These are phyloP conservation scores for Podarcis siculus DNA, from an alignment of 2,797 vertebrate species.

Conservation along the genomic window DNA sequence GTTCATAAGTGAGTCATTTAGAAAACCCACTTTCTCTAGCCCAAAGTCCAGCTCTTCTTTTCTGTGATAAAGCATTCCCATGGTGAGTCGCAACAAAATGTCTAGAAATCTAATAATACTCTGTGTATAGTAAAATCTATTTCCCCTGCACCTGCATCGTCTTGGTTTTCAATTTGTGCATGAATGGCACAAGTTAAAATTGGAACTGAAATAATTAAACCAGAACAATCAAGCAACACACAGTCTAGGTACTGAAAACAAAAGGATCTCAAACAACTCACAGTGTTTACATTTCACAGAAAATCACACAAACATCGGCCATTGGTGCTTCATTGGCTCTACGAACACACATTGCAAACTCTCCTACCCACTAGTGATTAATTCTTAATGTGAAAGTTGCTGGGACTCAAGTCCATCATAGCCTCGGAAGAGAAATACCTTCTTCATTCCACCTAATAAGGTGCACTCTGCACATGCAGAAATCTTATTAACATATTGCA, in stretches of 20 bases:
- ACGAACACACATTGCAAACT: neutral
- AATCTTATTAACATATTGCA: neutral
- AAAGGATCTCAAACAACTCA: neutral
- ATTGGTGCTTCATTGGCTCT: neutral
- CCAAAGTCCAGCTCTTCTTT: neutral
- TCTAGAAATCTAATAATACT: neutral
- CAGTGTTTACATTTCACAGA: neutral
- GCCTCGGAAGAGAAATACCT: neutral
- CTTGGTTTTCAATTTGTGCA: neutral
- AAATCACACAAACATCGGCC: too few species aligned
- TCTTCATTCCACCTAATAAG: neutral
- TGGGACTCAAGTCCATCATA: neutral
- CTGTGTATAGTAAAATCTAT: neutral
- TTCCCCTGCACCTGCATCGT: neutral
- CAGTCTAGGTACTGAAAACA: neutral
- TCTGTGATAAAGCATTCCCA: neutral
- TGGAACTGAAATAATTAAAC: neutral
- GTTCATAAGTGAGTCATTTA: neutral
- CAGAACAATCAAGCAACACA: neutral
- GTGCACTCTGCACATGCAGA: neutral
- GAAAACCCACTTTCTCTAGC: neutral
- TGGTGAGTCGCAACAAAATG: neutral
- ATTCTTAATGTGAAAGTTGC: neutral
- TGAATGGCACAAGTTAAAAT: neutral
- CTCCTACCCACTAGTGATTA: neutral